Base-by-base conservation (phyloP, 2,113 vertebrate genomes). In the Callipepla californica region DNA sequence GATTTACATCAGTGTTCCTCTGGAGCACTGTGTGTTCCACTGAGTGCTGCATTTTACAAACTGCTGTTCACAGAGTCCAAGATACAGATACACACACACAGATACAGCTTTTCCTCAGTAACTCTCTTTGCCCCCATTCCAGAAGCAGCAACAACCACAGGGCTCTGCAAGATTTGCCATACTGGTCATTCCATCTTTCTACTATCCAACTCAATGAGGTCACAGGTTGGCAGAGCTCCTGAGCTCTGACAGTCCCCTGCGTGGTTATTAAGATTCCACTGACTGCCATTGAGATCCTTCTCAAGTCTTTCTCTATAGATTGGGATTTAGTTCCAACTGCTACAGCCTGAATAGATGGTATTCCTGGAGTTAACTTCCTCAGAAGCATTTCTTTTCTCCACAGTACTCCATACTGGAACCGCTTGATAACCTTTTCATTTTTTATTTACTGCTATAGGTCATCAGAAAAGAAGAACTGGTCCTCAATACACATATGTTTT, bases 61-160 rank as follows among this genome's bases (percentile, higher is more conserved):
- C 3, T 3, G 2, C 50, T 34, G n/a, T 42, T 67, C 57, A 36
- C 77, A 62, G 38, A 40, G 42, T 12, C 13, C 36, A 6, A 66
- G n/a, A 42, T 36, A 36, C 36, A 36, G 36, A 36, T 8, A 36
- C 36, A 36, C 36, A 36, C 36, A 36, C 36, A 36, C n/a, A 63
- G 21, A 20, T 3, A 13, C 2, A 44, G 26, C 21, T 79, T 30
- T 77, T 57, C 23, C 51, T 45, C 1, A 0, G 45, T 11, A 10
- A 30, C 51, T 59, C 2, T 19, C 26, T 8, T 18, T 38, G 4
- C 50, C 44, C 38, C 3, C 2, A 26, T 36, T 44, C 14, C 44
- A 80, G 25, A 19, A 83, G 28, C 23, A 63, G 62, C 21, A 63
- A 51, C 58, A 57, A 6, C 6, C 36, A 44, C n/a, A 34, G 42